Percentiles rank a stretch among this genome's conserved stretches.
These are phyloP conservation scores for Heptranchias perlo DNA, from an alignment of 2,113 vertebrate species.

Conservation along the genomic window DNA sequence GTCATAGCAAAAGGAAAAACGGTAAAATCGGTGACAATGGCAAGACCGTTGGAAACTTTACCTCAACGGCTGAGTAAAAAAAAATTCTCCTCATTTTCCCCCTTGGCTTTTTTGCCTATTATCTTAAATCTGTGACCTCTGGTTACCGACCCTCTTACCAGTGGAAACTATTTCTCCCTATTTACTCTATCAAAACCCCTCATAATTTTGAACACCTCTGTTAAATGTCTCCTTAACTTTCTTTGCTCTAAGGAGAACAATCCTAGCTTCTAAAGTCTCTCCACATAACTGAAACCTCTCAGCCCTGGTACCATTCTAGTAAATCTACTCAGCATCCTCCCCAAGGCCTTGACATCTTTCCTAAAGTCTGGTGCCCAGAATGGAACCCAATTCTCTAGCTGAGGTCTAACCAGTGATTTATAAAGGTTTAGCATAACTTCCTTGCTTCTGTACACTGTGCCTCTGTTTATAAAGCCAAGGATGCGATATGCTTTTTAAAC, in stretches of 20 bases:
- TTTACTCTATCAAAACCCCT: background rate
- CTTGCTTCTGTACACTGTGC: too few relatives aligned
- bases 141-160: background rate
- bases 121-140: background rate
- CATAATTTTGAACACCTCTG: too few relatives aligned
- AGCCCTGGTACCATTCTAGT: background rate
- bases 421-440: too few relatives aligned
- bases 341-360: background rate
- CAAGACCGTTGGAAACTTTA: background rate
- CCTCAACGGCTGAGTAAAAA: too few relatives aligned
- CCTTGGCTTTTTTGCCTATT: background rate
- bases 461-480: background rate
- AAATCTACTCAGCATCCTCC: background rate
- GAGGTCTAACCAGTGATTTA: too few relatives aligned
- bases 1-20: background rate
- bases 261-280: background rate
- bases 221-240: background rate
- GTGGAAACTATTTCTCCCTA: background rate
- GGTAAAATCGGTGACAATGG: background rate
- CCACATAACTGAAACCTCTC: background rate
- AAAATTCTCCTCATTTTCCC: too few relatives aligned
- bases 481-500: background rate
- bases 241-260: background rate
- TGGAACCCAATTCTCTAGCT: too few relatives aligned
- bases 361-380: background rate